Evolutionary conservation across 1,140 invertebrate genomes (phyloP).

Genomic region (Drosophila nannoptera): DNA sequence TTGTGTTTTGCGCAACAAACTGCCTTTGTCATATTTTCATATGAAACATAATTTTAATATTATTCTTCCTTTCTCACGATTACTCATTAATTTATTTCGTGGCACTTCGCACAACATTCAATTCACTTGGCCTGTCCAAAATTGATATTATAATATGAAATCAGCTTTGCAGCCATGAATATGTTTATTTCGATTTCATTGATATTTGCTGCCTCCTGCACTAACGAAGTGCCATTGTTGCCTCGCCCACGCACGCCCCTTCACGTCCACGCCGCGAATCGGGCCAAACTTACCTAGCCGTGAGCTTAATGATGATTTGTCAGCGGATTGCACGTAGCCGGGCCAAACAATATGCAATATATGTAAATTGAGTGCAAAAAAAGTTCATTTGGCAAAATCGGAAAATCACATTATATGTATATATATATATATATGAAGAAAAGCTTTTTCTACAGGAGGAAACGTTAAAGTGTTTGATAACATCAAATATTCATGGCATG

Average conservation of each 20-base stretch:
- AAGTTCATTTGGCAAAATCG: slow-evolving; percentile 66
- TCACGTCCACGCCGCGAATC: background rate
- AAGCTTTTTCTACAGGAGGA: slow-evolving; percentile 12
- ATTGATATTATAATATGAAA: slow-evolving; percentile 47
- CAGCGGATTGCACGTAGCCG: slow-evolving; percentile 46
- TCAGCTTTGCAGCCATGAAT: slow-evolving; percentile 57
- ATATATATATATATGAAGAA: slow-evolving; percentile 41
- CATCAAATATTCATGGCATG: slow-evolving; percentile 67
- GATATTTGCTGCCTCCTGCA: slow-evolving; percentile 47
- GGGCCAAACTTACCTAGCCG: slow-evolving; percentile 41
- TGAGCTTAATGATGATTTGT: slow-evolving; percentile 69
- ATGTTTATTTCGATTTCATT: slow-evolving; percentile 69
- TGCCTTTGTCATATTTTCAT: slow-evolving; percentile 33
- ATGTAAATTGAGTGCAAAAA: slow-evolving; percentile 61
- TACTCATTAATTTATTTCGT: slow-evolving; percentile 18
- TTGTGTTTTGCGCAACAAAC: slow-evolving; percentile 38
- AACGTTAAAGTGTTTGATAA: slow-evolving; percentile 50
- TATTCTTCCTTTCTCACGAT: slow-evolving; percentile 39
- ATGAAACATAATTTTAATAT: slow-evolving; percentile 48
- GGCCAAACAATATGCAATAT: slow-evolving; percentile 56
- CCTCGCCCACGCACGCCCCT: slow-evolving; percentile 13
- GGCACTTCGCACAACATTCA: slow-evolving; percentile 8
- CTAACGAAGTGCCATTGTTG: slow-evolving; percentile 72
- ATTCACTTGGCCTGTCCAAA: slow-evolving; percentile 8
- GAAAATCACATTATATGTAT: slow-evolving; percentile 47